Base-by-base conservation (phyloP, 2,888 invertebrate genomes). In the Galerucella calmariensis region DNA sequence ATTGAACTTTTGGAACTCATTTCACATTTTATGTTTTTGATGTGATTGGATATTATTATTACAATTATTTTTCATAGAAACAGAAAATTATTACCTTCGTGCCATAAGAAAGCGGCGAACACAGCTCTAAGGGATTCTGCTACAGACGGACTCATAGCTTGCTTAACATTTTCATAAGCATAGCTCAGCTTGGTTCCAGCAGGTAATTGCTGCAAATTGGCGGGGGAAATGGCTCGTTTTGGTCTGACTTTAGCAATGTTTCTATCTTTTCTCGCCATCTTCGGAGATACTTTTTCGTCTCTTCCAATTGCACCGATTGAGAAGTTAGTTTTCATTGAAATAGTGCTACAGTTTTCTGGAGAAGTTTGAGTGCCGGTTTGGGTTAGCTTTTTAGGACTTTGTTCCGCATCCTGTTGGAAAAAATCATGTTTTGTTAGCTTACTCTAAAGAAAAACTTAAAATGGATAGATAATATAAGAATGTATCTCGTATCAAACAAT, bases 81-180 rank as follows among this genome's bases (percentile, higher is more conserved):
- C 8, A 41, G 58, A 2, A 20, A 11, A 59, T 35, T 20, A 4
- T 59, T 67, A 90, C 91, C 96, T 88, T 98, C 98, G 85, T 99
- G 98, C 98, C 98, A 99, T 1, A 99, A 88, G 82, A 98, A 93
- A 0, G 98, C 97, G 0, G 98, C 98, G 87, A 99, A 99, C 6
- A 97, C 95, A 0, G 97, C 95, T n/a, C 99, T 89, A 27, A 97
- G 88, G 81, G 96, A 94, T 86, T 98, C 97, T 0, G 97, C 97
- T 69, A 97, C 94, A 0, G 97, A 95, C 0, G 97, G 97, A 79
- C 97, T 95, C 85, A 97, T 91, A 0, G 97, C 98, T 80, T 93
- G 92, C 85, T 96, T 95, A 0, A 92, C 90, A 12, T 92, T 90
- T 78, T 91, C 91, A 84, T 91, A 87, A 14, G 82, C 81, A 66